A percentile compares a stretch with the other conserved stretches of the same genome.
phyloP scores from a whole-genome alignment of 37 sponge, comb jelly and placozoan genomes.

The Beroe forskalii region DNA sequence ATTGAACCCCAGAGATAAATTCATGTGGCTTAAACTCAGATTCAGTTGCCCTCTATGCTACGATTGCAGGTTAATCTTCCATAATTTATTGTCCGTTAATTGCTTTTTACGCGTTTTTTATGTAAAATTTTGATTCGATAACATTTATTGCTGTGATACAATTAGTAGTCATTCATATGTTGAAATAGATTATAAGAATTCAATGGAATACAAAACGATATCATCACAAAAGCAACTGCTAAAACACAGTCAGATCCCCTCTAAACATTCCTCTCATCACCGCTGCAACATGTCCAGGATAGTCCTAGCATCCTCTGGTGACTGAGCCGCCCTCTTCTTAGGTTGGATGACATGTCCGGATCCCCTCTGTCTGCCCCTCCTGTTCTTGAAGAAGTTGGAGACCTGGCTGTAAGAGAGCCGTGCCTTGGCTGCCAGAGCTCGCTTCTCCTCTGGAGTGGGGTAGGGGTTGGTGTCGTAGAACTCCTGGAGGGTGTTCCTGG shows the following conservation, averaged over 20 bases:
- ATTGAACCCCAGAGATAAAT: no score
- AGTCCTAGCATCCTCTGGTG: slow-evolving; percentile 7
- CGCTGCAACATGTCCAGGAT: slow-evolving; percentile 34
- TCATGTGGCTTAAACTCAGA: no score
- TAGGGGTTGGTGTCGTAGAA: slow-evolving; percentile 30
- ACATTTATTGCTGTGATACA: no score
- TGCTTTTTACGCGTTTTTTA: background rate
- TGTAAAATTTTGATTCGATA: no score
- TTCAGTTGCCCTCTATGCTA: no score
- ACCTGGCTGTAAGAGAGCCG: slow-evolving; percentile 43
- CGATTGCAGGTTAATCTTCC: background rate
- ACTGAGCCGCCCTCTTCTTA: background rate
- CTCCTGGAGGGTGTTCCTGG: background rate
- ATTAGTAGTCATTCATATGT: no score
- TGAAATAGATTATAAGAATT: no score
- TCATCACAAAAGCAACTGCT: slow-evolving; percentile 8
- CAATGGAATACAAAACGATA: no score
- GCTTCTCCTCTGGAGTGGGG: slow-evolving; percentile 61
- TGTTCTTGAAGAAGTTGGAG: slow-evolving; percentile 61
- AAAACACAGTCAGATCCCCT: background rate
- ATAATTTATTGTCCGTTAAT: background rate
- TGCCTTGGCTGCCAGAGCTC: background rate
- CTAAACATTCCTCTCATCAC: background rate
- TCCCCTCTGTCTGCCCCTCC: slow-evolving; percentile 39
- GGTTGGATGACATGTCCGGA: slow-evolving; percentile 5